Evolutionary conservation across 2,888 invertebrate species (phyloP).

Genomic region (Strigamia maritima): DNA sequence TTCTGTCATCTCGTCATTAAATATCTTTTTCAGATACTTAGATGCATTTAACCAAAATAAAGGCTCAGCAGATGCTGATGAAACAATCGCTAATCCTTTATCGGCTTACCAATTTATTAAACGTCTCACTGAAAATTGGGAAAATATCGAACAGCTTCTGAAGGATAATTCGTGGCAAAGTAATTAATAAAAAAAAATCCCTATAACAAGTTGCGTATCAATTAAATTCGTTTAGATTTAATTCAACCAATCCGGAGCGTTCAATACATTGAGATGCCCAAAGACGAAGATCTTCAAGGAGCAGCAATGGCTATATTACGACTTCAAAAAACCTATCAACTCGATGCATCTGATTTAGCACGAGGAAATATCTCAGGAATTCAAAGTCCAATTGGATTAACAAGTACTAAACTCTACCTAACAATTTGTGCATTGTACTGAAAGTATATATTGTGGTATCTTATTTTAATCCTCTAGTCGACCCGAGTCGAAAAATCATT

Average conservation of each 20-base stretch:
- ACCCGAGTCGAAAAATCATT: too few species aligned
- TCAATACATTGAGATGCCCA: slow-evolving; percentile 44
- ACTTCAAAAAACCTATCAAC: slow-evolving; percentile 48
- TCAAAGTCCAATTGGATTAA: slow-evolving; percentile 42
- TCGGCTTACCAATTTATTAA: slow-evolving; percentile 49
- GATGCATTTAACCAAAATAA: slow-evolving; percentile 35
- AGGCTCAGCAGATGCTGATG: slow-evolving; percentile 41
- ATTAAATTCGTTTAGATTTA: background rate
- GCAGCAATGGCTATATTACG: slow-evolving; percentile 49
- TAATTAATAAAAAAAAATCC: background rate
- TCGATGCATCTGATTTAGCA: slow-evolving; percentile 47
- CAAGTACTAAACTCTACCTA: too few species aligned
- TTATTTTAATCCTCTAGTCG: too few species aligned
- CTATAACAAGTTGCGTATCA: too few species aligned
- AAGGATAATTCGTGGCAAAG: background rate
- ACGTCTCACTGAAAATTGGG: slow-evolving; percentile 48
- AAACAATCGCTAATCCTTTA: slow-evolving; percentile 47
- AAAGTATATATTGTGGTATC: background rate
- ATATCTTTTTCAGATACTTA: slow-evolving; percentile 35
- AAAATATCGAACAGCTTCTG: background rate
- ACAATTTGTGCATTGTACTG: too few species aligned
- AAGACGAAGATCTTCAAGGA: slow-evolving; percentile 48
- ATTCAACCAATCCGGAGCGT: background rate
- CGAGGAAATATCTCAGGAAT: slow-evolving; percentile 45
- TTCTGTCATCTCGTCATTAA: too few species aligned